A percentile compares a stretch with the other conserved stretches of the same genome.
These are phyloP conservation scores for Andrena dorsata DNA, from an alignment of 2,888 invertebrate species.

Conservation along the genomic window DNA sequence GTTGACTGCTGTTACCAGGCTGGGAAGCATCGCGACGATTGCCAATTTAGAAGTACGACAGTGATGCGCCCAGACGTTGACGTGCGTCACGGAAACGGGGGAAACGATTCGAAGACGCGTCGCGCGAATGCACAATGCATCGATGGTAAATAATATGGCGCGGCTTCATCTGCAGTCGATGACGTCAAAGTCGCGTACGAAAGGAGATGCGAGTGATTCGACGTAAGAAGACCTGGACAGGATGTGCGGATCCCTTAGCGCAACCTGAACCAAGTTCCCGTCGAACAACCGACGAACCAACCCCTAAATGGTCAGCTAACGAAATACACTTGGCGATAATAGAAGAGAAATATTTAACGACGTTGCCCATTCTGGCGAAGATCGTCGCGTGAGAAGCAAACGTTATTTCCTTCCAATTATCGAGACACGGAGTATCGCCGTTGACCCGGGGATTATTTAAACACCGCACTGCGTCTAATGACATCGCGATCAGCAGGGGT, in stretches of 20 bases:
- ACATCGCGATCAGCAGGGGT: conserved; percentile 29
- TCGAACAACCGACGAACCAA: neutral
- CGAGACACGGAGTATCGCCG: neutral
- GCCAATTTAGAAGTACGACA: neutral
- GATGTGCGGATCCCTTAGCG: neutral
- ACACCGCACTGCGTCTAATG: conserved; percentile 39
- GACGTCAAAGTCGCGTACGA: conserved; percentile 61
- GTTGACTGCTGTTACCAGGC: neutral
- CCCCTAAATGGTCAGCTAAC: neutral
- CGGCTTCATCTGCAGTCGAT: conserved; percentile 63
- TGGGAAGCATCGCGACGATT: neutral
- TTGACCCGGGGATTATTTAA: conserved; percentile 14
- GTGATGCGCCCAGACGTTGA: conserved; percentile 9
- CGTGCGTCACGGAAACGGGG: neutral
- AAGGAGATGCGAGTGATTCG: conserved; percentile 45
- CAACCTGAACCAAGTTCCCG: conserved; percentile 9
- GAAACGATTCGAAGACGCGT: neutral
- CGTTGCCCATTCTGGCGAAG: too few relatives aligned
- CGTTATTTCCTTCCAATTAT: neutral
- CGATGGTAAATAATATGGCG: conserved; percentile 67
- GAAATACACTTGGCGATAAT: neutral
- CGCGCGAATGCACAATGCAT: conserved; percentile 43
- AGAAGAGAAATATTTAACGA: neutral
- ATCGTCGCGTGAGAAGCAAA: too few relatives aligned
- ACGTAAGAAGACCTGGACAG: conserved; percentile 11